Base-by-base conservation (phyloP, 2,797 vertebrate species). In the Dryobates pubescens region DNA sequence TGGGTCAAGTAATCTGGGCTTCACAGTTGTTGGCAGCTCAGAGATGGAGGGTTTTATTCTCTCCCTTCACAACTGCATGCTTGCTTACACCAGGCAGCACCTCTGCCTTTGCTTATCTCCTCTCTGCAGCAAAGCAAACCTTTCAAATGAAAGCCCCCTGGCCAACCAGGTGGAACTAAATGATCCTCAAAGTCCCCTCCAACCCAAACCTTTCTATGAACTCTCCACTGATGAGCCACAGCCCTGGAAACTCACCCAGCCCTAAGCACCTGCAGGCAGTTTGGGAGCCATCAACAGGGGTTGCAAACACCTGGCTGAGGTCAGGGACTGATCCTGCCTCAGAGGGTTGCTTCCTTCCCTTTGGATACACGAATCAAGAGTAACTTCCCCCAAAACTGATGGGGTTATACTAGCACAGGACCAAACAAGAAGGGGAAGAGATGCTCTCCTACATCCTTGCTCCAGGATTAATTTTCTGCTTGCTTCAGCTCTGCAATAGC, bases 1-100 rank as follows among this genome's bases (percentile, higher is more conserved):
- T 16, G 26, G 93, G 81, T 89, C 64, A 89, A 95, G 80, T 79
- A 71, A 95, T 87, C 71, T 57, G 63, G 83, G 82, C 94, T 96
- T 91, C 90, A 74, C 57, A 63, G 82, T 38, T 75, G 61, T 45
- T 92, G 90, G 84, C 67, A 82, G 80, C 57, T 54, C 68, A 51
- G 56, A 72, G 18, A 19, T 38, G 38, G 72, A 70, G 34, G 38
- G 38, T 38, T 20, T 34, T 68, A 74, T 59, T 10, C 22, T 56
- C 83, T 38, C 63, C 36, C 23, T 87, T 75, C 59, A 61, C 41
- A 82, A n/a, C 17, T 7, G 9, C 69, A 62, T 2, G 1, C 47
- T 81, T 88, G 43, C 59, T 82, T 72, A 72, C 41, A 59, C 30
- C 45, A 32, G 45, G 47, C 71, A 73, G 19, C 45, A 32, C 26